Percentiles rank a stretch among this genome's conserved stretches.
Evolutionary conservation across 64 coral and sea anemone species (phyloP).

Genomic region (Montipora foliosa): DNA sequence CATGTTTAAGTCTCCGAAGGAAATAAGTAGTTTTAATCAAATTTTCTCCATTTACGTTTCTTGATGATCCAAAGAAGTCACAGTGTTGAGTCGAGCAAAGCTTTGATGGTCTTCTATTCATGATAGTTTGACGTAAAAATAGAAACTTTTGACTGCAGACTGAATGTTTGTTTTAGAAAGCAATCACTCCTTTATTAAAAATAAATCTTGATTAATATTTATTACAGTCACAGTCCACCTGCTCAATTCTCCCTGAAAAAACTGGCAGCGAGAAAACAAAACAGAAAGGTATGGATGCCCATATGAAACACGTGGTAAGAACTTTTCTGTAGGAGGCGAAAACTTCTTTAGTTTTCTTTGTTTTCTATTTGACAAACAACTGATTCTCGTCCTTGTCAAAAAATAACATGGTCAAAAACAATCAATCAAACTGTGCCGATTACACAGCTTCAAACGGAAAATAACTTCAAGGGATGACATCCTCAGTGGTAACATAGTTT

Average conservation of each 20-base stretch:
- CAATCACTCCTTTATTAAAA: neutral
- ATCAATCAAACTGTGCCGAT: neutral
- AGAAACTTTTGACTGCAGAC: neutral
- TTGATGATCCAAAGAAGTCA: too few relatives aligned
- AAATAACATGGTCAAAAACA: neutral
- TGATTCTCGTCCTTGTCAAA: neutral
- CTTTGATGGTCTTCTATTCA: neutral
- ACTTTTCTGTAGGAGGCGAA: too few relatives aligned
- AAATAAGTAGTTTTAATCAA: too few relatives aligned
- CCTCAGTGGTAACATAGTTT: neutral
- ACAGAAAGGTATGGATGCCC: neutral
- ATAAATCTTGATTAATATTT: slow-evolving; percentile 2
- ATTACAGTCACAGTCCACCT: neutral
- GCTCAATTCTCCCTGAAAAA: neutral
- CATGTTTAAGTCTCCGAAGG: neutral
- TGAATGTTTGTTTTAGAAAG: slow-evolving; percentile 19
- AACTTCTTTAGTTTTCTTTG: neutral
- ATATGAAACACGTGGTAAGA: too few relatives aligned
- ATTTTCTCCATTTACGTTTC: neutral
- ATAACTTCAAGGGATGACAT: too few relatives aligned
- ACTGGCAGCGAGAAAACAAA: too few relatives aligned
- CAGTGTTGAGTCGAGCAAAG: neutral
- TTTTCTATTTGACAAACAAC: neutral
- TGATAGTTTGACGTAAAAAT: neutral
- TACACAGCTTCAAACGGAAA: neutral